Evolutionary conservation across 2,113 vertebrate genomes (phyloP), one percentile per base, ranked within the genome.

Genomic region (Oryzias melastigma): DNA sequence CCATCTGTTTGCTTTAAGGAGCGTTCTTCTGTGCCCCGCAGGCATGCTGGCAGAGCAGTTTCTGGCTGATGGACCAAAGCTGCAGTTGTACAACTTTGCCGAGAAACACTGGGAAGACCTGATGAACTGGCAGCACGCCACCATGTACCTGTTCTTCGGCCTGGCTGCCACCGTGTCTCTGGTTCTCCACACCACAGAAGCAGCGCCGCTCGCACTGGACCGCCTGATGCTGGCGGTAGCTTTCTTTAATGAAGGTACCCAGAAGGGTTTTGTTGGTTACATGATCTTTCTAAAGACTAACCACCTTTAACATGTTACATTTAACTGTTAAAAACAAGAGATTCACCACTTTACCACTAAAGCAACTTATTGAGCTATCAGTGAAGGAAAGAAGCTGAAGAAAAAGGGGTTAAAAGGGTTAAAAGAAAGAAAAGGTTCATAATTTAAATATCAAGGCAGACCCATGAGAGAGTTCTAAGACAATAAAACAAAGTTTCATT

Each of bases 141-240:
- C 95, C 76, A 98, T 99, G 94, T 98, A 99, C 75, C 85, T 98
- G 60, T 97, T 98, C 88, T 97, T 95, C 8, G 92, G 91, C 20
- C 83, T 99, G 74, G 71, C 92, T 1, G 96, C 91, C 0, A 64
- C 92, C 8, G 87, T 92, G 25, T 91, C 93, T 16, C 89, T 98
- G 8, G 73, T 94, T 50, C 85, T 94, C 5, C 92, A 95, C 3
- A 91, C 81, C 76, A 92, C 93, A 19, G 93, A 85, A 0, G 70
- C 71, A 0, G 70, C 93, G 18, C 97, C 97, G 0, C 75, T 85
- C 0, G 93, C 96, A 1, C 84, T 93, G 75, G 92, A 93, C 69
- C 92, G 94, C 55, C 57, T 98, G 79, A 90, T 95, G 91, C 66
- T 97, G 52, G 91, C 93, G 1, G 83, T 96, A 3, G 95, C 95